Percentiles rank a stretch among this genome's conserved stretches.
Conservation (phyloP, 2,888 invertebrate genomes). For the Cantharis nigra region DNA sequence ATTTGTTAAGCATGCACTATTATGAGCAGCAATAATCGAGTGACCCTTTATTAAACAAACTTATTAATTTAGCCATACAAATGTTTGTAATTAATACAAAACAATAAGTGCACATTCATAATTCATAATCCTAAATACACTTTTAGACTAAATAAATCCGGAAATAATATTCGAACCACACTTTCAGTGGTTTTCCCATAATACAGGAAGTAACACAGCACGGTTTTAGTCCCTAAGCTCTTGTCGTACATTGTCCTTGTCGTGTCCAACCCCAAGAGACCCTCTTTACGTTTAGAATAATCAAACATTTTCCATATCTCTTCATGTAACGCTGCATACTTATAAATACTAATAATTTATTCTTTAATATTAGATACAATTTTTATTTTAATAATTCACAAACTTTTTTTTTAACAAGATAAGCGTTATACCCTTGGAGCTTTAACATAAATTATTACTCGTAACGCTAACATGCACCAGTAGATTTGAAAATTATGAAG, state of each 20-base stretch:
- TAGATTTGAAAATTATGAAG: conserved; percentile 29
- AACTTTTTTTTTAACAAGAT: not conserved
- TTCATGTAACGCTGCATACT: conserved; percentile 3
- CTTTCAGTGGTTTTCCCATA: conserved; percentile 31
- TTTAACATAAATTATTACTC: conserved; percentile 14
- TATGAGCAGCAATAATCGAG: not conserved
- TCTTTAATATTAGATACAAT: not conserved
- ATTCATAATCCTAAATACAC: conserved; percentile 28
- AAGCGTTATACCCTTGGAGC: not conserved
- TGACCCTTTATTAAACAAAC: not conserved
- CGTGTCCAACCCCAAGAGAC: conserved; percentile 30
- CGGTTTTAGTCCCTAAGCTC: conserved; percentile 32
- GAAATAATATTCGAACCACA: conserved; percentile 35
- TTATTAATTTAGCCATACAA: conserved; percentile 5
- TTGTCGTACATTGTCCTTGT: conserved; percentile 35
- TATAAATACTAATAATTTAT: not conserved
- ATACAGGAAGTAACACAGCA: conserved; percentile 30
- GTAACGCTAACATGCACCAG: conserved; percentile 22
- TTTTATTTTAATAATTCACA: not conserved
- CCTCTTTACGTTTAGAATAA: conserved; percentile 33
- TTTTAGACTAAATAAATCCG: conserved; percentile 33
- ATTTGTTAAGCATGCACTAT: not conserved
- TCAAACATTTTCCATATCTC: conserved; percentile 31
- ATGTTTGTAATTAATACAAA: conserved; percentile 22
- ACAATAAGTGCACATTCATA: conserved; percentile 21